Evolutionary conservation across 1,140 invertebrate genomes (phyloP), one percentile per base, ranked within the genome.

Genomic region (Pygmarrhopalites habei): DNA sequence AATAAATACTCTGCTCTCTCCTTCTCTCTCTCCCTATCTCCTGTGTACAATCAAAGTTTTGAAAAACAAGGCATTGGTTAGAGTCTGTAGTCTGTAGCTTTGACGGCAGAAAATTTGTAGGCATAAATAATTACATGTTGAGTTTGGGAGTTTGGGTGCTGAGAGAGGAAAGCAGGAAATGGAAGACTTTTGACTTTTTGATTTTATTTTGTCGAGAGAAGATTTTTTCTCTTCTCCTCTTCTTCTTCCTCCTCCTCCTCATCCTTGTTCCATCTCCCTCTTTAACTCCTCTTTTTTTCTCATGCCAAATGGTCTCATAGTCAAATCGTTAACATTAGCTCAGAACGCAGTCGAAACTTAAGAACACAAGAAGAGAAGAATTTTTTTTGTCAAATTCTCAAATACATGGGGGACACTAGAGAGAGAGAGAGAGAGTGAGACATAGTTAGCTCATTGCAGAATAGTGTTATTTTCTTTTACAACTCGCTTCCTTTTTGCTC

Each of bases 51-150:
- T n/a, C n/a, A n/a, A n/a, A n/a, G n/a, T n/a, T n/a, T n/a, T n/a
- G n/a, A n/a, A n/a, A n/a, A n/a, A n/a, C n/a, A n/a, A n/a, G n/a
- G n/a, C n/a, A n/a, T n/a, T n/a, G n/a, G n/a, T n/a, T n/a, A n/a
- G n/a, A n/a, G n/a, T n/a, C n/a, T n/a, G n/a, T n/a, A n/a, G n/a
- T n/a, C n/a, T n/a, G n/a, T n/a, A n/a, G n/a, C 46, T 49, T 49
- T 49, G 46, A 49, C 46, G 46, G 46, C 7, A 23, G 7, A 49
- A 49, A 49, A 49, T 49, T 49, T 49, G 46, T 49, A 49, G 12
- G 46, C 46, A 49, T 49, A 49, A 49, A 49, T 49, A 49, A 49
- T 49, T 49, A 19, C 23, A 49, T 21, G 23, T 49, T 49, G 46
- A 23, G 19, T 15, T 12, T 49, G 5, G 23, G 19, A 7, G 14